Evolutionary conservation across 2,797 vertebrate species (phyloP), one percentile per base, ranked within the genome.

Genomic region (Rhinogobio ventralis): DNA sequence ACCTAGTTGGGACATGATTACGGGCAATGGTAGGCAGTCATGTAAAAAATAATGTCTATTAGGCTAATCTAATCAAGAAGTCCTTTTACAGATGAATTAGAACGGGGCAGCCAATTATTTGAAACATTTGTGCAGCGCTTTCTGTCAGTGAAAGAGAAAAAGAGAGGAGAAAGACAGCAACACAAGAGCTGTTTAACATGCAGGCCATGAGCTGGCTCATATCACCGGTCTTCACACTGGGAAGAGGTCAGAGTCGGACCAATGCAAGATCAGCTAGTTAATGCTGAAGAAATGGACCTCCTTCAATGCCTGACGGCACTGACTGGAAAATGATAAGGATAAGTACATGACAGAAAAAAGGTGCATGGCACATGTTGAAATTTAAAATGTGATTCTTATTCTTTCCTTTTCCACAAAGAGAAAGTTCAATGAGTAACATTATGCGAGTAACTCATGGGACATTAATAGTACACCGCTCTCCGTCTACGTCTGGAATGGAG

Each of bases 1-100:
- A 95, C 92, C 86, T 92, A 92, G 91, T 86, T 66, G 90, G 93
- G 93, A 86, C 85, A 89, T 88, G 89, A 93, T 86, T 90, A 86
- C 42, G 91, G 95, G 91, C 92, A 91, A 95, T 94, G 96, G 95
- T 93, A 95, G 91, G 95, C 96, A 96, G 96, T 95, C 97, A 97
- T 94, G 95, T 96, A 97, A 96, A 95, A 96, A 97, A 97, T 96
- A 95, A 96, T 94, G 96, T 97, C 97, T 96, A 97, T 98, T 97
- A 97, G 96, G 95, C 96, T 98, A 96, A 98, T 98, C 97, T 96
- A 97, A 98, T 98, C 97, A 97, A 95, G 88, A 93, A 94, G 95
- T 88, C 89, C 95, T 64, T 82, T 87, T 96, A 96, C 96, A 97
- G 96, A 97, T 96, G 96, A 97, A 96, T 97, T 97, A 96, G 95